phyloP scores from a whole-genome alignment of 2,113 vertebrate genomes.

The Tamias sibiricus region DNA sequence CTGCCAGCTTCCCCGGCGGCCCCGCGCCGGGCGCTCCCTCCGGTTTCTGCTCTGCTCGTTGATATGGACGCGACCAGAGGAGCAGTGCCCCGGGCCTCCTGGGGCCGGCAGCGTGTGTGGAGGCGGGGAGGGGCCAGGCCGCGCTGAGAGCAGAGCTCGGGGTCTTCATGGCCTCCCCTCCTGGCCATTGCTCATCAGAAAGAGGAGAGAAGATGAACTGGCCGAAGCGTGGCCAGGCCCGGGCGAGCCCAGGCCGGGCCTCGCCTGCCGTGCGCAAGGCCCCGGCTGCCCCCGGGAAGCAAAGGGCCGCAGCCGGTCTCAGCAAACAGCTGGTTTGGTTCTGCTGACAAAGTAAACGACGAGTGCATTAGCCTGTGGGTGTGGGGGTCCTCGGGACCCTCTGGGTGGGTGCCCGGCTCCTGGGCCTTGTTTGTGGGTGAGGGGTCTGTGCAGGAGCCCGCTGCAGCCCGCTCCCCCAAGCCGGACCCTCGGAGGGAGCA shows the following conservation, averaged over 20 bases:
- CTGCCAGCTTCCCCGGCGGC: neutral
- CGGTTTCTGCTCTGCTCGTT: neutral
- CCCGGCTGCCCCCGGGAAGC: neutral
- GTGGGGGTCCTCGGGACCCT: accelerated
- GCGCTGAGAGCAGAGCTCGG: too few relatives aligned
- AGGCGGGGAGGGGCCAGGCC: too few relatives aligned
- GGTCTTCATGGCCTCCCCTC: accelerated
- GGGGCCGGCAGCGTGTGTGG: accelerated
- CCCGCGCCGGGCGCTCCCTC: accelerated
- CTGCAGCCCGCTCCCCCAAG: too few relatives aligned
- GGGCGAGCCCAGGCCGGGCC: too few relatives aligned
- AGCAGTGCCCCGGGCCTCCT: accelerated
- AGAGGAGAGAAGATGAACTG: neutral
- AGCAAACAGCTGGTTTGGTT: neutral
- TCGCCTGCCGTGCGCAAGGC: too few relatives aligned
- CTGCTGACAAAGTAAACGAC: neutral
- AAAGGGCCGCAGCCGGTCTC: neutral
- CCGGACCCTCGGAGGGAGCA: accelerated
- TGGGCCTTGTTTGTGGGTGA: too few relatives aligned
- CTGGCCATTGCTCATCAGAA: neutral
- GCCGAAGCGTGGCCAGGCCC: too few relatives aligned
- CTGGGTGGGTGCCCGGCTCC: neutral
- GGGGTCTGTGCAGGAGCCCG: too few relatives aligned
- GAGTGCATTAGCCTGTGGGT: accelerated
- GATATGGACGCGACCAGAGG: accelerated